Evolutionary conservation across 2,113 vertebrate genomes (phyloP).

Genomic region (Nothocercus nigrocapillus): DNA sequence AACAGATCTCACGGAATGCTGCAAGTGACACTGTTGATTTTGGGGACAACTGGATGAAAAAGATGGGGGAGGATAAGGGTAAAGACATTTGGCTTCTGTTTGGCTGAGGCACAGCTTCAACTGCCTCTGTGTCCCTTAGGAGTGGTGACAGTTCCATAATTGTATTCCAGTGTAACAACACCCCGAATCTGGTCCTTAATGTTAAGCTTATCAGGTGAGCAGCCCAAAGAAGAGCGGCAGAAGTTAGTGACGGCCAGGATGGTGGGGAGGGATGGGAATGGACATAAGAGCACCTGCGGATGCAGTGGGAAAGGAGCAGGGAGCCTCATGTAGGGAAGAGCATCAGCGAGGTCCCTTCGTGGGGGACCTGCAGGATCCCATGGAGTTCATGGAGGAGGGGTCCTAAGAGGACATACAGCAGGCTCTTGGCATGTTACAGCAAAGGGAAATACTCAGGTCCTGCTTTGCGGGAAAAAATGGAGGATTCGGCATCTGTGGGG

Average conservation of each 20-base stretch:
- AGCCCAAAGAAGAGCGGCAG: not conserved
- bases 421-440: not conserved
- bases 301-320: not conserved
- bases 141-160: accelerated
- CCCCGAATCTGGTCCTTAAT: not conserved
- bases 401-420: not conserved
- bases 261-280: not conserved
- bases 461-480: not conserved
- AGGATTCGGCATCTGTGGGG: not conserved
- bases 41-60: not conserved
- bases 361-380: not conserved
- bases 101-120: not conserved
- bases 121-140: not conserved
- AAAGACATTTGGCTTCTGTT: not conserved
- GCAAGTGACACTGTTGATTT: not conserved
- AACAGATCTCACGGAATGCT: not conserved
- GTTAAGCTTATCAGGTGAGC: not conserved
- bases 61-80: not conserved
- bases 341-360: accelerated
- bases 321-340: not conserved
- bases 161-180: not conserved
- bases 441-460: not conserved
- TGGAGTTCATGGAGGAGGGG: not conserved
- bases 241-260: not conserved
- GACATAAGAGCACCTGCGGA: not conserved